phyloP scores from a whole-genome alignment of 2,113 vertebrate genomes.

The Rhynchomys soricoides region DNA sequence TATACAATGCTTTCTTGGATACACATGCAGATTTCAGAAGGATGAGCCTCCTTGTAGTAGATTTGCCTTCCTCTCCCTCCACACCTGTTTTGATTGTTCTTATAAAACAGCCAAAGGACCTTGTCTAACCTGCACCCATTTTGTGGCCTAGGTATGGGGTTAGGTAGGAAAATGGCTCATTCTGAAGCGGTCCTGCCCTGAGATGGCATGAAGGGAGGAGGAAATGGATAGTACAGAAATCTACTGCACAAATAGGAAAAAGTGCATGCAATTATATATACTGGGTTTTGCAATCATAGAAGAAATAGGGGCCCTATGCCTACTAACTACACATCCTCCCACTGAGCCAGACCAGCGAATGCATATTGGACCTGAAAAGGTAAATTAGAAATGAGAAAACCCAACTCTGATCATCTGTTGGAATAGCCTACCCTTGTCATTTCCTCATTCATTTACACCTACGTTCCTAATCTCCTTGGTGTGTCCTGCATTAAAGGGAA shows the following conservation, averaged over 20 bases:
- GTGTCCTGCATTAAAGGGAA: neutral
- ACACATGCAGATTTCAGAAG: neutral
- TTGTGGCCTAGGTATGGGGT: neutral
- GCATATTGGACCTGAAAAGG: neutral
- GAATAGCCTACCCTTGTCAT: neutral
- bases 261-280: neutral
- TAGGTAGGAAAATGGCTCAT: neutral
- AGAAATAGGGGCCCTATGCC: neutral
- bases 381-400: constrained; percentile 10
- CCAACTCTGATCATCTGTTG: neutral
- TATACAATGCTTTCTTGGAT: neutral
- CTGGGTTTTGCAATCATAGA: neutral
- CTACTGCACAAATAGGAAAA: neutral
- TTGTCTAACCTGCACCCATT: neutral
- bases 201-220: neutral
- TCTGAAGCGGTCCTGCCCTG: neutral
- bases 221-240: neutral
- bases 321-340: neutral
- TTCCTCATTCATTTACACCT: neutral
- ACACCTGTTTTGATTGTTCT: neutral
- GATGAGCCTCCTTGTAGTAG: neutral
- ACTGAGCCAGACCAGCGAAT: neutral
- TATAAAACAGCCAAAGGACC: neutral
- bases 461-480: neutral
- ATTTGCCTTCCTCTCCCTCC: neutral